Evolutionary conservation across 2,797 vertebrate genomes (phyloP), one percentile per base, ranked within the genome.

Genomic region (Echiichthys vipera): DNA sequence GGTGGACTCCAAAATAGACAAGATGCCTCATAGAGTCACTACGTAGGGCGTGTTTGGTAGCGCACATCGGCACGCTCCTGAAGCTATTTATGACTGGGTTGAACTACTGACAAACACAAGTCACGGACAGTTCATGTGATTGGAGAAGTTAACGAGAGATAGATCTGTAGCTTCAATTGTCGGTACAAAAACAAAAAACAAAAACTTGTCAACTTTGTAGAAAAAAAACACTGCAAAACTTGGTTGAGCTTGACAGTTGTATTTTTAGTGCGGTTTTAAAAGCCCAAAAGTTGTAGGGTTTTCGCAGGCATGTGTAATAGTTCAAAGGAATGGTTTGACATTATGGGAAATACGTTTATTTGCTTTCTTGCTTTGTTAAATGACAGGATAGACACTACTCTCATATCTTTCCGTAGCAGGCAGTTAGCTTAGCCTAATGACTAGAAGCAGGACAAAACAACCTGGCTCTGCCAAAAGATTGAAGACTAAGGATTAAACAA

Each of bases 31-130:
- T 18, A 46, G 47, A 36, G 54, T 74, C 53, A 47, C 42, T 71
- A 43, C 25, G 18, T 70, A 50, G 54, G 51, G 54, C 78, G 57
- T 59, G 77, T 87, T 80, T 61, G 43, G 78, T 77, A n/a, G n/a
- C n/a, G n/a, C n/a, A 65, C 58, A 40, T 40, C 61, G 25, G 18
- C 36, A 49, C 15, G 5, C 63, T 59, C 61, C 71, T n/a, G 65
- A 74, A 61, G 64, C 65, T 61, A 45, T 56, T 51, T 5, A 69
- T 29, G 34, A 67, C 12, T 13, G 40, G 22, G 13, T 59, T 14
- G 2, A 63, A 67, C 36, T 63, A 54, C 57, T 63, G 40, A 80
- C 39, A n/a, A 67, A 74, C 65, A 80, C 61, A 55, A 73, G 58
- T 59, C 80, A 78, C 55, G 46, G 22, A 74, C 51, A 40, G 32